Conservation (phyloP, 2,113 vertebrate species). For the Mirza zaza region DNA sequence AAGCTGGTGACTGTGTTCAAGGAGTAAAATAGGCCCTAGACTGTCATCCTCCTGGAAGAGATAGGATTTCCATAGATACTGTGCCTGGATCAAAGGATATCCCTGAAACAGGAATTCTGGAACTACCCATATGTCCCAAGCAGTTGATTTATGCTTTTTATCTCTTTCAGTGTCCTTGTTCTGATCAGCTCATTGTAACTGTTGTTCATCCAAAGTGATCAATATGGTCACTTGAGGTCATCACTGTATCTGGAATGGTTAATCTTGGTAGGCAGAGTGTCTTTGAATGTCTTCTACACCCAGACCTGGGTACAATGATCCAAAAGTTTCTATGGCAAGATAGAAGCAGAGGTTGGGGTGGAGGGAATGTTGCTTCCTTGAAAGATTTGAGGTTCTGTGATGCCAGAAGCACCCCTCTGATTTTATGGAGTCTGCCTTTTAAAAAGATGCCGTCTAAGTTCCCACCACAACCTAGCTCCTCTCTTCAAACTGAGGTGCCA, state of each 20-base stretch:
- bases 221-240: not conserved
- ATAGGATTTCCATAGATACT: accelerated
- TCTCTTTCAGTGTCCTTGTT: not conserved
- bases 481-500: not conserved
- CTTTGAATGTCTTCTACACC: not conserved
- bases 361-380: not conserved
- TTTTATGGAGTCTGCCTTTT: not conserved
- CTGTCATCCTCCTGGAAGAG: not conserved
- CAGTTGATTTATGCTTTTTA: not conserved
- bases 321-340: not conserved
- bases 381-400: not conserved
- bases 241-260: not conserved
- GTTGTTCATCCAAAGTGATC: not conserved
- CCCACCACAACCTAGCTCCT: not conserved
- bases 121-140: not conserved
- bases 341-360: not conserved
- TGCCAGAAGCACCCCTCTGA: not conserved
- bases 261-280: not conserved
- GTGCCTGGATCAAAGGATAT: not conserved
- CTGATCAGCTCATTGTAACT: not conserved
- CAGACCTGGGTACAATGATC: not conserved
- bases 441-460: not conserved
- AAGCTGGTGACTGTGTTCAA: not conserved
- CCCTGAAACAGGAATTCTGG: not conserved
- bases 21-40: not conserved